These are phyloP conservation scores for Torymus tubicola DNA, from an alignment of 2,888 invertebrate genomes.

Conservation along the genomic window DNA sequence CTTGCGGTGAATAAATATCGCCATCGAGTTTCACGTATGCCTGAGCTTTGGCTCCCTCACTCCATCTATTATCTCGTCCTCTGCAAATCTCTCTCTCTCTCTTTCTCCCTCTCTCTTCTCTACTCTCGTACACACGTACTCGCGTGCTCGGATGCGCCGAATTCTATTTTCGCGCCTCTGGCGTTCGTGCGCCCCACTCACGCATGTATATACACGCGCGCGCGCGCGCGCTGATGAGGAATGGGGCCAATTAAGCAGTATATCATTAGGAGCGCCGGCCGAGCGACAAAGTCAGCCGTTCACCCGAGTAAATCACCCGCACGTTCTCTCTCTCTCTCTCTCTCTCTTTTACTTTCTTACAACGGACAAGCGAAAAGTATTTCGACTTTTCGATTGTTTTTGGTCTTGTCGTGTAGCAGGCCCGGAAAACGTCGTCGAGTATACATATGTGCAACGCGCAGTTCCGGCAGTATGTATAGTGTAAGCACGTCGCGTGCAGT, in stretches of 20 bases:
- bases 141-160: slow-evolving; percentile 56
- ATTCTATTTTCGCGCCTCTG: slow-evolving; percentile 66
- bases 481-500: no score
- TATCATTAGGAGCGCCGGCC: slow-evolving; percentile 71
- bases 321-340: slow-evolving; percentile 57
- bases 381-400: not conserved
- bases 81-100: slow-evolving; percentile 67
- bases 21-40: not conserved
- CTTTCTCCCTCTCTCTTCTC: slow-evolving; percentile 61
- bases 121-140: slow-evolving; percentile 17
- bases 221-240: slow-evolving; percentile 65
- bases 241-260: slow-evolving; percentile 74
- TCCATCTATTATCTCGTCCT: slow-evolving; percentile 45
- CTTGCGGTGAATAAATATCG: not conserved
- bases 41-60: not conserved
- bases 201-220: slow-evolving; percentile 20
- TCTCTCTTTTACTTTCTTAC: no score
- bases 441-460: no score
- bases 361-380: not conserved
- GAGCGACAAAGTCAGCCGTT: slow-evolving; percentile 70
- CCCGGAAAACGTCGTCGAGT: no score
- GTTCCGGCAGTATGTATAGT: no score
- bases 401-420: not conserved
- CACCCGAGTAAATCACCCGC: slow-evolving; percentile 69
- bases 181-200: slow-evolving; percentile 57